Evolutionary conservation across 2,888 invertebrate species (phyloP).

Genomic region (Pandemis heparana): DNA sequence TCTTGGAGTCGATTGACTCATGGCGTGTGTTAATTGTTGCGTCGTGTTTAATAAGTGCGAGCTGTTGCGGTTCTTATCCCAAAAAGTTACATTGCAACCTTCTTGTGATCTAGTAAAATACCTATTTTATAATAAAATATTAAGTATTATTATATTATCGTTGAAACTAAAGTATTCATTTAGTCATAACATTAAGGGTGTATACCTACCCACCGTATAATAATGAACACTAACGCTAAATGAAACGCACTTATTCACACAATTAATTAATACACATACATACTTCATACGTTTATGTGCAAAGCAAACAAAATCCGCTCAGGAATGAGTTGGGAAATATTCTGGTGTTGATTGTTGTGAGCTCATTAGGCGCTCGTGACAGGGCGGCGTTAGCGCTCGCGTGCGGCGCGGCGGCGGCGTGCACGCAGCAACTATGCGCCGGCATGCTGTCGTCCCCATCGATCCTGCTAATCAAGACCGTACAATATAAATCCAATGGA

Average conservation of each 20-base stretch:
- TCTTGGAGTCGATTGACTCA: too few species aligned
- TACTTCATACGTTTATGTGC: neutral
- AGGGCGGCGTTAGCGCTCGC: constrained; percentile 58
- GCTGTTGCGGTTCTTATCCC: neutral
- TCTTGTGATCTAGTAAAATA: too few species aligned
- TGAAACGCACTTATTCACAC: neutral
- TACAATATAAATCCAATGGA: constrained; percentile 10
- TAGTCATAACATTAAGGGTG: too few species aligned
- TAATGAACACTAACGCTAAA: neutral
- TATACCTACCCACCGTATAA: too few species aligned
- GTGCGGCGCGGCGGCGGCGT: constrained; percentile 48
- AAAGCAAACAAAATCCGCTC: neutral
- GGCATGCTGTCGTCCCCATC: constrained; percentile 50
- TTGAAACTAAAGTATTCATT: too few species aligned
- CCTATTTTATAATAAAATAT: too few species aligned
- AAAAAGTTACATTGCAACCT: neutral
- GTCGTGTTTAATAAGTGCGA: neutral
- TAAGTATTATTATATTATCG: too few species aligned
- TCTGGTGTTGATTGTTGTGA: constrained; percentile 30
- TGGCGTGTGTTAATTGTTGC: too few species aligned
- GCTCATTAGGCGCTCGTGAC: constrained; percentile 46
- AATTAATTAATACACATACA: neutral
- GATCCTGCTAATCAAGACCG: constrained; percentile 48
- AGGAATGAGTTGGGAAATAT: constrained; percentile 18
- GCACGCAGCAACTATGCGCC: constrained; percentile 69